A percentile compares a stretch with the other conserved stretches of the same genome.
phyloP scores from a whole-genome alignment of 2,888 invertebrate species.

The Sinopyrophorus schimmeli region DNA sequence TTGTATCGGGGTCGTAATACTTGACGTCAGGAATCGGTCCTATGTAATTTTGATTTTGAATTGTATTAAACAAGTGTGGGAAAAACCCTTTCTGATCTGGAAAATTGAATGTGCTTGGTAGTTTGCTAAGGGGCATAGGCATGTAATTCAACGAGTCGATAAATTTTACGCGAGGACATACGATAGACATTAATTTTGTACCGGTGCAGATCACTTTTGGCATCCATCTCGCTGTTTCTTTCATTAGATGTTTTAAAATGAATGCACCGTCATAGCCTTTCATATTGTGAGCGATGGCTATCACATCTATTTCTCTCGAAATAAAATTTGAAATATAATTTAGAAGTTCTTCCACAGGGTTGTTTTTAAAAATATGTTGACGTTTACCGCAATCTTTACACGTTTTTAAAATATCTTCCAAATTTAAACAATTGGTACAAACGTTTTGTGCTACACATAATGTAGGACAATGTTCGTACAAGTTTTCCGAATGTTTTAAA shows the following conservation, averaged over 20 bases:
- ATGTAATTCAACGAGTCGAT: slow-evolving; percentile 21
- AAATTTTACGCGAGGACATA: background rate
- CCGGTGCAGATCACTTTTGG: slow-evolving; percentile 7
- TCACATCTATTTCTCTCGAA: background rate
- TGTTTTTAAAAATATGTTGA: background rate
- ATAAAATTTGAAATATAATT: background rate
- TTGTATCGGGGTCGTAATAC: slow-evolving; percentile 13
- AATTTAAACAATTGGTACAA: background rate
- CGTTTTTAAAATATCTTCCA: background rate
- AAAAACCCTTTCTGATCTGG: too few relatives aligned
- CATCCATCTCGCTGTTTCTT: background rate
- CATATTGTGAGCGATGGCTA: slow-evolving; percentile 8
- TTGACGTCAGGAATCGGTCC: slow-evolving; percentile 9
- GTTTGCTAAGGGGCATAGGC: slow-evolving; percentile 6
- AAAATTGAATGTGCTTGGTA: slow-evolving; percentile 23
- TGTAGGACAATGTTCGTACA: slow-evolving; percentile 1
- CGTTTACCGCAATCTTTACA: background rate
- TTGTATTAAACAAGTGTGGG: slow-evolving; percentile 15
- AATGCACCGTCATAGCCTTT: slow-evolving; percentile 4
- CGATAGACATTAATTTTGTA: slow-evolving; percentile 2
- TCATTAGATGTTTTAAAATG: background rate
- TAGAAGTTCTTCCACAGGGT: background rate
- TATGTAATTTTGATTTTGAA: slow-evolving; percentile 15
- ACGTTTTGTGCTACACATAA: slow-evolving; percentile 7
- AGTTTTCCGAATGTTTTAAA: background rate